Conservation (phyloP, 2,797 vertebrate genomes). For the Phoxinus dragarum region DNA sequence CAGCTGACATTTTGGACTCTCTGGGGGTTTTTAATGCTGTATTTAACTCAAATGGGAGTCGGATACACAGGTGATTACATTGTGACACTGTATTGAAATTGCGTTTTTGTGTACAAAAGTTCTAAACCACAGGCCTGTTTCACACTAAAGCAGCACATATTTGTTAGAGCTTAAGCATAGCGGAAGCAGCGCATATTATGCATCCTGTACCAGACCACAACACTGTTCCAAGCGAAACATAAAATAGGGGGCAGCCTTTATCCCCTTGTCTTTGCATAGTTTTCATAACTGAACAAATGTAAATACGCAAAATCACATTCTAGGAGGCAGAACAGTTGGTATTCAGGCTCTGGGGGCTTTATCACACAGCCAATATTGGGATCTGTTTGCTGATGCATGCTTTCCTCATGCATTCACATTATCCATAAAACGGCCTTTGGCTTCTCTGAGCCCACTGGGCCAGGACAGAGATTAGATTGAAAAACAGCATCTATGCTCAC, state of each 20-base stretch:
- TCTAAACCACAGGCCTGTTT: background rate
- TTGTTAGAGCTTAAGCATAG: background rate
- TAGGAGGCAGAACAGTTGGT: background rate
- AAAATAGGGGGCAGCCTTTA: background rate
- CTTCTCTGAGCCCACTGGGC: slow-evolving; percentile 19
- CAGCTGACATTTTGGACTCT: background rate
- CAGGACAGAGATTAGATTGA: slow-evolving; percentile 40
- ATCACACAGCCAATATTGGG: slow-evolving; percentile 41
- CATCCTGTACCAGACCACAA: background rate
- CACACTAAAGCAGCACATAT: background rate
- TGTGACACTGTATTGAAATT: background rate
- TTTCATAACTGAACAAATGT: slow-evolving; percentile 13
- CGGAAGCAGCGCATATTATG: background rate
- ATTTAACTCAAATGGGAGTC: background rate
- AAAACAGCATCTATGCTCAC: background rate
- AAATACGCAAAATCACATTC: slow-evolving; percentile 39
- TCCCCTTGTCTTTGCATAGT: slow-evolving; percentile 7
- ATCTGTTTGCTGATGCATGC: slow-evolving; percentile 54
- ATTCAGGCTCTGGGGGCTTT: slow-evolving; percentile 14
- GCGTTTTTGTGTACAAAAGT: background rate
- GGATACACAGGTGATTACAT: background rate
- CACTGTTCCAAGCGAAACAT: background rate
- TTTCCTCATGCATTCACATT: slow-evolving; percentile 28
- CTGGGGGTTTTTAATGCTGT: background rate
- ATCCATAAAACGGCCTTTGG: slow-evolving; percentile 33